Base-by-base conservation (phyloP, 1,140 invertebrate species). In the Pseudomyrmex dendroicus region DNA sequence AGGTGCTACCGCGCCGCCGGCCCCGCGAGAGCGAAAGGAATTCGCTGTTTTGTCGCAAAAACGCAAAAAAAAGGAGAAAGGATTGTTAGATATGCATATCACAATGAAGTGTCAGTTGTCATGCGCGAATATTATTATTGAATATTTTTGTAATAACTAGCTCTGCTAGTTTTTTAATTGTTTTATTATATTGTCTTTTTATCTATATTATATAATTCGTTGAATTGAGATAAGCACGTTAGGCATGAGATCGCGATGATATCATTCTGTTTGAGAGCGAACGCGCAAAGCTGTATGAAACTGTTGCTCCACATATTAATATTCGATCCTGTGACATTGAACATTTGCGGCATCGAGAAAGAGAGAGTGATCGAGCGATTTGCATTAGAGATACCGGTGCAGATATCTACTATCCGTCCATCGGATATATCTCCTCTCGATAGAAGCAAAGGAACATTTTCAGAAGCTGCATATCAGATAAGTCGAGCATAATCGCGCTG, bases 11-110 rank as follows among this genome's bases (percentile, higher is more conserved):
- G 73, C 67, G 63, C 83, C 87, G 86, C 12, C 9, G 85, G 84
- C 84, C 87, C 91, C 89, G 89, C 86, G 86, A 89, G 90, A 91
- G 92, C 88, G 90, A 93, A 93, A 93, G 93, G 93, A 94, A 93
- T 93, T 93, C 86, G 90, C 90, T 90, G 90, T 91, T 94, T 93
- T 92, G 91, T 92, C 92, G 89, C 90, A 90, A 91, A 89, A 91
- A 91, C 35, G 5, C 86, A 86, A 90, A 87, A 87, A 91, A 93
- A 93, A 54, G 91, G 90, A 89, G 84, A 93, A 93, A 92, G 90
- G 90, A 89, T 90, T 89, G 91, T 92, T 92, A 90, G 89, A 91
- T 92, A 92, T 90, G 89, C 88, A 90, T 91, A 92, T 68, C 22
- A 73, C 56, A 35, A 35, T 35, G 0, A 35, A 35, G 5, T 35